These are phyloP conservation scores for Labrus mixtus DNA, from an alignment of 2,113 vertebrate species.

Conservation along the genomic window DNA sequence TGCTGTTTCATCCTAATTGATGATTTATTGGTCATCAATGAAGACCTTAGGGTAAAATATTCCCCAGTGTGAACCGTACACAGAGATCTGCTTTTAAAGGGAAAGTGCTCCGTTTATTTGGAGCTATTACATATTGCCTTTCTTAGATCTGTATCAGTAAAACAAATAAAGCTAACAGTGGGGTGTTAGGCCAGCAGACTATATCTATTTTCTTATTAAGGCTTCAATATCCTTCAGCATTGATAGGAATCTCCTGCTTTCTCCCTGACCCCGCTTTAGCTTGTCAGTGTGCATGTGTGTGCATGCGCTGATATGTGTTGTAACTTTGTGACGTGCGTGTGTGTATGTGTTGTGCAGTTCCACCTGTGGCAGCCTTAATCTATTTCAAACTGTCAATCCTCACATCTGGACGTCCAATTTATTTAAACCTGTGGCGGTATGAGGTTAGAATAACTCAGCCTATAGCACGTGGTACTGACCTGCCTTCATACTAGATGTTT, in stretches of 20 bases:
- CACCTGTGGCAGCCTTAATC: slow-evolving; percentile 61
- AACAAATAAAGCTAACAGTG: slow-evolving; percentile 81
- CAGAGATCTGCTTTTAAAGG: slow-evolving; percentile 56
- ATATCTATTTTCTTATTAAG: slow-evolving; percentile 83
- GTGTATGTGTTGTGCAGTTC: slow-evolving; percentile 37
- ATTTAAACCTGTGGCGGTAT: slow-evolving; percentile 16
- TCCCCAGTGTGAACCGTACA: slow-evolving; percentile 27
- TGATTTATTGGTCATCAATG: not conserved
- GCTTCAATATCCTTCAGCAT: slow-evolving; percentile 83
- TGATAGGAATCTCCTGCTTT: slow-evolving; percentile 79
- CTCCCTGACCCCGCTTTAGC: slow-evolving; percentile 79
- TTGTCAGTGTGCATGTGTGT: slow-evolving; percentile 48
- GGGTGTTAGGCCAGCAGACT: slow-evolving; percentile 72
- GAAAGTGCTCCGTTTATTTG: slow-evolving; percentile 70
- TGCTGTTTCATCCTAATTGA: not conserved
- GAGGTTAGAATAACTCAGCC: slow-evolving; percentile 18
- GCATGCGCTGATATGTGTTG: not conserved
- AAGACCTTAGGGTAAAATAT: not conserved
- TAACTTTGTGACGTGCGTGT: slow-evolving; percentile 15
- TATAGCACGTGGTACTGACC: slow-evolving; percentile 14
- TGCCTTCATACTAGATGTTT: not conserved
- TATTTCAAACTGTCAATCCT: slow-evolving; percentile 47
- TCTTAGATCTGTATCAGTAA: slow-evolving; percentile 77
- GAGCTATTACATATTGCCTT: slow-evolving; percentile 75
- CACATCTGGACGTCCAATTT: slow-evolving; percentile 15